Conservation (phyloP, 2,797 vertebrate genomes). For the Enteromius argenteus region DNA sequence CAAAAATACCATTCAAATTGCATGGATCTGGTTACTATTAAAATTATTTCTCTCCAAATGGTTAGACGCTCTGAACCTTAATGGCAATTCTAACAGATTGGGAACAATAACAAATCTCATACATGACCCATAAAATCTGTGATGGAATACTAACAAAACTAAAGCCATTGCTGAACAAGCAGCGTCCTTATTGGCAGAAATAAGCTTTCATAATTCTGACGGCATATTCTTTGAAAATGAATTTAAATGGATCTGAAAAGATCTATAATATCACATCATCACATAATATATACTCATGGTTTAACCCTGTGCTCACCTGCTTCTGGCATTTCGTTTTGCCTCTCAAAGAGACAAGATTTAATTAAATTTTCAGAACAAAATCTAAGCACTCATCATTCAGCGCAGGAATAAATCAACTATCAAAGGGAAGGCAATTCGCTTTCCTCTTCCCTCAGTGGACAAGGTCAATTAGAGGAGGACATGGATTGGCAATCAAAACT, state of each 20-base stretch:
- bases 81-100: not conserved
- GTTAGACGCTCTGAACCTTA: not conserved
- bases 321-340: conserved; percentile 61
- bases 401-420: conserved; percentile 73
- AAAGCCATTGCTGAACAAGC: not conserved
- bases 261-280: conserved; percentile 26
- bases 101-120: not conserved
- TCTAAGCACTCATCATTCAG: conserved; percentile 75
- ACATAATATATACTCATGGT: conserved; percentile 45
- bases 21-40: not conserved
- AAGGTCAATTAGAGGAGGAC: conserved; percentile 85
- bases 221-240: not conserved
- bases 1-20: not conserved
- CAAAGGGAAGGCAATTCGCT: conserved; percentile 77
- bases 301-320: conserved; percentile 40
- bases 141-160: not conserved
- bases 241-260: conserved; percentile 16
- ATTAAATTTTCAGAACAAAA: conserved; percentile 79
- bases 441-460: conserved; percentile 77
- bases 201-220: not conserved
- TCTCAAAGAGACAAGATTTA: conserved; percentile 71
- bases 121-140: not conserved
- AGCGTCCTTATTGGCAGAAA: not conserved
- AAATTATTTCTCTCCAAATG: not conserved
- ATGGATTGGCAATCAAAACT: conserved; percentile 84